A percentile compares a stretch with the other conserved stretches of the same genome.
Conservation (phyloP, 1,140 invertebrate genomes). For the Globodera ellingtonae region DNA sequence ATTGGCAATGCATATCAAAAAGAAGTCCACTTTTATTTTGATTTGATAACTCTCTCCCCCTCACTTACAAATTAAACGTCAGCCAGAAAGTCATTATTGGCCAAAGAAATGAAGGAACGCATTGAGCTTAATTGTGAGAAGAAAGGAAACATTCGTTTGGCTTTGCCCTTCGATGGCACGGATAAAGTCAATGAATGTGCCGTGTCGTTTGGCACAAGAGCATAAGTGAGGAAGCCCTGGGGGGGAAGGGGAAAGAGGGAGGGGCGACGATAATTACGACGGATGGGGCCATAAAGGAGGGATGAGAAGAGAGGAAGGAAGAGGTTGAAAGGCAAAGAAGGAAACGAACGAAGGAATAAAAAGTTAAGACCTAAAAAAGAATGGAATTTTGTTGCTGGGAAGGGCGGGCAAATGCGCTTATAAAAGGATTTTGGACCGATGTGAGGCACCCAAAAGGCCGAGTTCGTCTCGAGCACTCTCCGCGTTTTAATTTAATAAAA, state of each 20-base stretch:
- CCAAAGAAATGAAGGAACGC: background rate
- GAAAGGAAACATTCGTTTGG: background rate
- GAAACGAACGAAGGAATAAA: background rate
- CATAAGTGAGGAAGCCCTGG: background rate
- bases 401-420: too few relatives aligned
- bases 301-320: background rate
- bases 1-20: background rate
- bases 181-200: background rate
- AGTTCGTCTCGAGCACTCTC: background rate
- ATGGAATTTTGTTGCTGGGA: too few relatives aligned
- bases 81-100: too few relatives aligned
- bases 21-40: too few relatives aligned
- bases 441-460: background rate
- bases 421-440: too few relatives aligned
- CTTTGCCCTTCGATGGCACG: background rate
- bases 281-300: background rate
- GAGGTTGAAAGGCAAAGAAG: background rate
- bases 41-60: too few relatives aligned
- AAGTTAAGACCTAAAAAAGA: too few relatives aligned
- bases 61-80: too few relatives aligned
- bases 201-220: background rate
- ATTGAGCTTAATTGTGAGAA: background rate
- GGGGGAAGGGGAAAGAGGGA: background rate
- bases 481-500: background rate
- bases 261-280: constrained; percentile 5